A percentile compares a stretch with the other conserved stretches of the same genome.
phyloP scores from a whole-genome alignment of 1,140 invertebrate genomes.

The Penaeus indicus region DNA sequence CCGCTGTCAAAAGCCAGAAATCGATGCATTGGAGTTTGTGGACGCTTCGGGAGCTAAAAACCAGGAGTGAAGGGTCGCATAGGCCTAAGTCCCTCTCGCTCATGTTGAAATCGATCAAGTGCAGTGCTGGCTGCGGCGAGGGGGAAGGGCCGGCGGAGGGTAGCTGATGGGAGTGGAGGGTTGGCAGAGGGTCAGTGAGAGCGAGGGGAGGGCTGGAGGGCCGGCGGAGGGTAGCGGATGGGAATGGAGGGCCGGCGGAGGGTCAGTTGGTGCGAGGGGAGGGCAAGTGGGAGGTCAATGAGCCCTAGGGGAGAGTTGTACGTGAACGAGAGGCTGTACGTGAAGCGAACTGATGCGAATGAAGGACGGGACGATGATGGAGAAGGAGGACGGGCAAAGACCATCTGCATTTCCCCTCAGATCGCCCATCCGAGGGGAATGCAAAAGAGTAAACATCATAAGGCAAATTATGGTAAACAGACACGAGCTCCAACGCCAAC shows the following conservation, averaged over 20 bases:
- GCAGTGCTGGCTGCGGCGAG: conserved; percentile 31
- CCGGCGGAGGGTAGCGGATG: background rate
- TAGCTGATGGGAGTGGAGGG: background rate
- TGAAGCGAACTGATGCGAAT: too few relatives aligned
- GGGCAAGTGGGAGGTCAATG: background rate
- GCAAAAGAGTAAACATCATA: too few relatives aligned
- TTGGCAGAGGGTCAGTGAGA: background rate
- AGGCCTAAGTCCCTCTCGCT: conserved; percentile 37
- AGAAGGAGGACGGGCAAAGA: too few relatives aligned
- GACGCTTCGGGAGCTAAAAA: background rate
- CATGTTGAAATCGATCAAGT: conserved; percentile 61
- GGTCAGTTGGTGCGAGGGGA: background rate
- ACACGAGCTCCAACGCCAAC: too few relatives aligned
- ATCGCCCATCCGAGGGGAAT: too few relatives aligned
- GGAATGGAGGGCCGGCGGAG: background rate
- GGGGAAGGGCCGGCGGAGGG: conserved; percentile 24
- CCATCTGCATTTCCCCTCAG: too few relatives aligned
- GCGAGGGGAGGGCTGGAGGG: background rate
- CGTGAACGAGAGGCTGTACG: too few relatives aligned
- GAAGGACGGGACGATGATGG: too few relatives aligned
- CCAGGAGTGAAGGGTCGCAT: background rate
- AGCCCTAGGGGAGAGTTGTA: too few relatives aligned
- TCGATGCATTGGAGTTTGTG: conserved; percentile 23
- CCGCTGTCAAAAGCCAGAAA: conserved; percentile 1
- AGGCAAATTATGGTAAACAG: too few relatives aligned